phyloP scores from a whole-genome alignment of 2,797 vertebrate species.

The Toxotes lorentzi region DNA sequence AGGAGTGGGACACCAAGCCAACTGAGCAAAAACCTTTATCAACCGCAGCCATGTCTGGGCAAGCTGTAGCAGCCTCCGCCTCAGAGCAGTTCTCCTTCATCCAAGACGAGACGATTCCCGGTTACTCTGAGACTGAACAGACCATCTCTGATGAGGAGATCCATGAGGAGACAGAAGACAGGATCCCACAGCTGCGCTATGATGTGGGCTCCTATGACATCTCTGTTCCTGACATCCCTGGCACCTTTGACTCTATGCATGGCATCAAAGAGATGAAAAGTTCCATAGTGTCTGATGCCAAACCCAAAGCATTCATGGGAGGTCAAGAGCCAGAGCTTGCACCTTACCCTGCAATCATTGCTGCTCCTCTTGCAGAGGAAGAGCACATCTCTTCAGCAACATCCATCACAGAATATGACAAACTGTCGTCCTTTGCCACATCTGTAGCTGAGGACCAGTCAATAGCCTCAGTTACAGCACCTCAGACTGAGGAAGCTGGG shows the following conservation, averaged over 20 bases:
- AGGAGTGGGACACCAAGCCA: conserved; percentile 76
- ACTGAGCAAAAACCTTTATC: conserved; percentile 59
- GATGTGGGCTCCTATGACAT: conserved; percentile 90
- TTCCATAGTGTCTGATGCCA: conserved; percentile 75
- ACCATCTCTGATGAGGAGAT: conserved; percentile 99
- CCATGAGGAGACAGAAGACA: conserved; percentile 94
- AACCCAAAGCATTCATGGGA: conserved; percentile 85
- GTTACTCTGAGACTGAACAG: conserved; percentile 98
- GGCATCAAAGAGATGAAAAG: conserved; percentile 88
- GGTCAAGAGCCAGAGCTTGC: conserved; percentile 88
- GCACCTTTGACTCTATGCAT: conserved; percentile 89
- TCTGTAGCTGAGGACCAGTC: conserved; percentile 98
- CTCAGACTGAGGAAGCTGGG: conserved; percentile 94
- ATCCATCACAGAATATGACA: conserved; percentile 98
- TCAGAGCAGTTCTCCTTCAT: conserved; percentile 94
- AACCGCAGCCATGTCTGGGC: conserved; percentile 21
- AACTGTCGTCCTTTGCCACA: conserved; percentile 96
- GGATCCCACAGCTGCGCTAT: conserved; percentile 91
- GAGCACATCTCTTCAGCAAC: conserved; percentile 98
- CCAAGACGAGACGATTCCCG: conserved; percentile 98
- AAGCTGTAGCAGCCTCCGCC: conserved; percentile 68
- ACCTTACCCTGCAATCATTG: conserved; percentile 90
- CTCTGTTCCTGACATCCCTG: conserved; percentile 90
- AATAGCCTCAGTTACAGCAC: conserved; percentile 94
- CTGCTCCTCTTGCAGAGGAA: conserved; percentile 97